Evolutionary conservation across 2,888 invertebrate genomes (phyloP).

Genomic region (Atrina japonica): DNA sequence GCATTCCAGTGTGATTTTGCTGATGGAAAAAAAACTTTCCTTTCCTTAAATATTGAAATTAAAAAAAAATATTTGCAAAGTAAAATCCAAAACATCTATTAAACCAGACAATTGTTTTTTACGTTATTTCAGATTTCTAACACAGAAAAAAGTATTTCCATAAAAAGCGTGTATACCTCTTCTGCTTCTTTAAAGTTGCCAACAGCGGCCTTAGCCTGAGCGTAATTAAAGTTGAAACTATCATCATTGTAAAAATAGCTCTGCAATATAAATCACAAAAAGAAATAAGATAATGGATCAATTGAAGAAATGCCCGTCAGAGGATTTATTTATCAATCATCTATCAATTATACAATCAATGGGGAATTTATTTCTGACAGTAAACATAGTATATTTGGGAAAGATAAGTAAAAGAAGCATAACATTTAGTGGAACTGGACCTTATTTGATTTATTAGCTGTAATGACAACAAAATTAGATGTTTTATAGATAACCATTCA

Average conservation of each 20-base stretch:
- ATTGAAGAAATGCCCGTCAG: neutral
- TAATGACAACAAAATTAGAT: no score
- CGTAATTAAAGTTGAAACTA: slow-evolving; percentile 93
- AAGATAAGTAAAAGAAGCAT: no score
- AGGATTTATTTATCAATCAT: neutral
- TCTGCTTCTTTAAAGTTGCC: slow-evolving; percentile 97
- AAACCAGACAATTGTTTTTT: neutral
- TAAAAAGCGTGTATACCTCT: slow-evolving; percentile 83
- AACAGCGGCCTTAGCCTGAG: slow-evolving; percentile 91
- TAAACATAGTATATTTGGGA: no score
- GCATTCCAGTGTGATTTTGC: no score
- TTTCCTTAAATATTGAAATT: no score
- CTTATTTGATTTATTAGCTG: no score
- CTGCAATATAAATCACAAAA: slow-evolving; percentile 67
- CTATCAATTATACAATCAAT: neutral
- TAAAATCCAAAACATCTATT: neutral
- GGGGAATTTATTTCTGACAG: no score
- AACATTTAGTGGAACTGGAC: no score
- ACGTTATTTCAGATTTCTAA: neutral
- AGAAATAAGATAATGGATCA: neutral
- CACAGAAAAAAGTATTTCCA: no score
- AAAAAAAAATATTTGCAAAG: neutral
- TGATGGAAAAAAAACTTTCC: no score
- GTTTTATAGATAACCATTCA: no score
- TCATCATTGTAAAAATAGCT: slow-evolving; percentile 96